Evolutionary conservation across 2,113 vertebrate species (phyloP).

Genomic region (Terrapene triunguis): DNA sequence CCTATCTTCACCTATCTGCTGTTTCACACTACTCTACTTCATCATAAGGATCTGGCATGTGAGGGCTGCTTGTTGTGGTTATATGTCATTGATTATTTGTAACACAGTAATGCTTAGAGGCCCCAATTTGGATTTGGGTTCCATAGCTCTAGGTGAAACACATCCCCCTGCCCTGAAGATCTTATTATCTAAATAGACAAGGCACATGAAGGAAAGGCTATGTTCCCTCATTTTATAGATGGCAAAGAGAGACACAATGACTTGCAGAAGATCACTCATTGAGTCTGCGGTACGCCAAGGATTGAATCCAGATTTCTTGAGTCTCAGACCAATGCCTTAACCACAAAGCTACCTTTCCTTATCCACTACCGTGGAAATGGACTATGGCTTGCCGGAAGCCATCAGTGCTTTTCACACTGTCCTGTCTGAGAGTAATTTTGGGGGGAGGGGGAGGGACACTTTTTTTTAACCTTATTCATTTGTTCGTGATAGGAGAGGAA

Average conservation of each 20-base stretch:
- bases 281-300: background rate
- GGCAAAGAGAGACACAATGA: background rate
- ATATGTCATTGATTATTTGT: background rate
- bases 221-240: background rate
- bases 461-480: background rate
- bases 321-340: background rate
- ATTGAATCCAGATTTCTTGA: background rate
- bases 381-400: background rate
- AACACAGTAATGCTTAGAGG: background rate
- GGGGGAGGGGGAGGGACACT: background rate
- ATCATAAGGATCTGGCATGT: background rate
- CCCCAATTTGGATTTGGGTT: background rate
- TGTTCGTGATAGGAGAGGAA: no score
- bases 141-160: background rate
- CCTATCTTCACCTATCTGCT: background rate
- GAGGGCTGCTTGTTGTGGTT: no score
- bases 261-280: background rate
- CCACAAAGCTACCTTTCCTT: background rate
- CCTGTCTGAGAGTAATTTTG: fast-evolving
- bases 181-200: background rate
- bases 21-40: background rate
- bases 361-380: background rate
- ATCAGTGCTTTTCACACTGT: background rate
- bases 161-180: background rate
- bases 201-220: background rate